Conservation (phyloP, 2,888 invertebrate genomes). For the Drosophila histrio region DNA sequence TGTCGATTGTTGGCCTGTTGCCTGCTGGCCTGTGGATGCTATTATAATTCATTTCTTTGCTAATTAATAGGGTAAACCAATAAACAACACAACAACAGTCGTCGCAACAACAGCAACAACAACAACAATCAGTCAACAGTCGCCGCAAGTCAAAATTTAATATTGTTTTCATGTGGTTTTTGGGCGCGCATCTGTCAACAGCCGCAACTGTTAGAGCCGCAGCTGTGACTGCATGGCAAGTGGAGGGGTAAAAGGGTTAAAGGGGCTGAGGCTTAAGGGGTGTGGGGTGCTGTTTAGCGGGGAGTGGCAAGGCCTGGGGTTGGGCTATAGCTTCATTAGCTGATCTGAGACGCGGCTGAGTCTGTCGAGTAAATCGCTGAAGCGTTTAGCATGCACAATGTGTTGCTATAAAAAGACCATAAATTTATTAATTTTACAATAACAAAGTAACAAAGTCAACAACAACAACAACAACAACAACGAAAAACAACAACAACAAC, state of each 20-base stretch:
- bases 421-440: slow-evolving; percentile 56
- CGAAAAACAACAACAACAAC: slow-evolving; percentile 6
- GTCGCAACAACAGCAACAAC: slow-evolving; percentile 18
- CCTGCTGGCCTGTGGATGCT: slow-evolving; percentile 23
- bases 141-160: slow-evolving; percentile 41
- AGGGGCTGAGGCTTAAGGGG: not conserved
- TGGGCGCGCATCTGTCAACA: slow-evolving; percentile 55
- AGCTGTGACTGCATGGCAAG: slow-evolving; percentile 15
- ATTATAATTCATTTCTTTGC: slow-evolving; percentile 53
- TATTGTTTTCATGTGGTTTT: slow-evolving; percentile 54
- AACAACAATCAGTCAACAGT: slow-evolving; percentile 43
- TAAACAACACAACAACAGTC: slow-evolving; percentile 36
- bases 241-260: not conserved
- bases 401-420: slow-evolving; percentile 42
- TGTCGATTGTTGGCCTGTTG: slow-evolving; percentile 11
- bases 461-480: slow-evolving; percentile 10
- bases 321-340: slow-evolving; percentile 29
- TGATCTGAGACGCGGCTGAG: slow-evolving; percentile 27
- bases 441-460: slow-evolving; percentile 34
- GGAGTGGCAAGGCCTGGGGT: slow-evolving; percentile 21
- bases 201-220: slow-evolving; percentile 28
- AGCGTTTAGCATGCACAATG: slow-evolving; percentile 65
- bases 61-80: slow-evolving; percentile 65
- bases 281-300: not conserved
- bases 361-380: slow-evolving; percentile 54